Evolutionary conservation across 1,140 invertebrate genomes (phyloP), one percentile per base, ranked within the genome.

Genomic region (Mya arenaria): DNA sequence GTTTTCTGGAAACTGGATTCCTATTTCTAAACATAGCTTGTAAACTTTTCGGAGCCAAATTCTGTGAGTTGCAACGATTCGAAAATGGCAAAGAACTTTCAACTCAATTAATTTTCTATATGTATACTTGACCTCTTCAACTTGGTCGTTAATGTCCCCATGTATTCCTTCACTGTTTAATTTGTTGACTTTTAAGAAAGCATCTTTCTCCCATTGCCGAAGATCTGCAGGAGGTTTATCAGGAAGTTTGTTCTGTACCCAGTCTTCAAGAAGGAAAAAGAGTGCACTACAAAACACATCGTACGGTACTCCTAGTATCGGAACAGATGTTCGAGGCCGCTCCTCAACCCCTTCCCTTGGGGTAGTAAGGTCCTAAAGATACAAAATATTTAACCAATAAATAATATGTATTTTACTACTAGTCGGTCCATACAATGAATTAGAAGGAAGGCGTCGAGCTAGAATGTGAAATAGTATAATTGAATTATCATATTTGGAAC

Each of bases 161-260:
- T 36, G 15, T 17, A 66, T 23, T 17, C 55, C 34, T 28, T 15
- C 66, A 69, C 60, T 69, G 6, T 66, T 63, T 13, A 32, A 30
- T 13, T 60, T 28, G 25, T 80, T 80, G n/a, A 80, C 77, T 37
- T 71, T 62, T 4, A 28, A 0, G 36, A 82, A 39, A 17, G 30
- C 36, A 15, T 32, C 25, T 66, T 19, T 73, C 36, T 73, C 79
- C 13, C 25, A 39, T 37, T n/a, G n/a, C n/a, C n/a, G n/a, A n/a
- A 65, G 37, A 0, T 82, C 71, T 15, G 30, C 30, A 15, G 79
- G 79, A 6, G 41, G 17, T 2, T 69, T 69, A 19, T 23, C 32
- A n/a, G 68, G 68, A 3, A 82, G 23, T 41, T 65, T 41, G 25
- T 69, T 69, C 28, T 82, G 37, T 15, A 82, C 56, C 79, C 79